These are phyloP conservation scores for Osmerus eperlanus DNA, from an alignment of 2,113 vertebrate genomes.

Conservation along the genomic window DNA sequence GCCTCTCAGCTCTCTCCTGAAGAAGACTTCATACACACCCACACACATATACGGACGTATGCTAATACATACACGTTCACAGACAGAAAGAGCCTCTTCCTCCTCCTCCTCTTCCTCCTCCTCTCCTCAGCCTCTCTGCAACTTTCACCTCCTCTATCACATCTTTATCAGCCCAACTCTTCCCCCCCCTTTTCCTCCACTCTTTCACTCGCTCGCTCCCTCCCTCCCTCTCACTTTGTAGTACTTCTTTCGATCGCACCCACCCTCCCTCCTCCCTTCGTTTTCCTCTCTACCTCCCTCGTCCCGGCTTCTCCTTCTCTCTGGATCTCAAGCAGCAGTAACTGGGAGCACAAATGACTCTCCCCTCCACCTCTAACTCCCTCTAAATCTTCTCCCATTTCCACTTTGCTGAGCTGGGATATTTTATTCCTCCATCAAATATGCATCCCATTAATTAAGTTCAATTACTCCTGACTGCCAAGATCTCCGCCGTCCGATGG, in stretches of 20 bases:
- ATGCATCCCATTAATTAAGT: constrained; percentile 83
- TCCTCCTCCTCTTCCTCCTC: background rate
- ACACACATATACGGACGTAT: too few relatives aligned
- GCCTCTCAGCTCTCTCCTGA: constrained; percentile 79
- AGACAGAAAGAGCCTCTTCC: background rate
- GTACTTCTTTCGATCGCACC: constrained; percentile 24
- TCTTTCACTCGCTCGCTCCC: constrained; percentile 1
- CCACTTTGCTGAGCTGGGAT: constrained; percentile 99
- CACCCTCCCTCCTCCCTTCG: background rate
- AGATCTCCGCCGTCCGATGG: constrained; percentile 99
- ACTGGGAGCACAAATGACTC: constrained; percentile 99
- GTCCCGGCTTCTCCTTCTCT: constrained; percentile 55
- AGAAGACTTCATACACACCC: too few relatives aligned
- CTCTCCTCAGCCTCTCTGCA: background rate
- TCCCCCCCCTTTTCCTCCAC: background rate
- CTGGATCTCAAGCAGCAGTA: constrained; percentile 80
- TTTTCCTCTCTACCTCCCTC: constrained; percentile 1
- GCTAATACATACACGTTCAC: too few relatives aligned
- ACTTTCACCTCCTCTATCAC: background rate
- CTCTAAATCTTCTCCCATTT: constrained; percentile 99
- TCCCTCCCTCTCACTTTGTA: constrained; percentile 4
- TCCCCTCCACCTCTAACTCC: constrained; percentile 99
- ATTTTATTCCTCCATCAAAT: constrained; percentile 98
- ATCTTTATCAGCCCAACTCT: background rate
- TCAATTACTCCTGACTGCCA: constrained; percentile 97